A percentile compares a stretch with the other conserved stretches of the same genome.
Conservation (phyloP, 2,888 invertebrate species). For the Mythimna pallens region DNA sequence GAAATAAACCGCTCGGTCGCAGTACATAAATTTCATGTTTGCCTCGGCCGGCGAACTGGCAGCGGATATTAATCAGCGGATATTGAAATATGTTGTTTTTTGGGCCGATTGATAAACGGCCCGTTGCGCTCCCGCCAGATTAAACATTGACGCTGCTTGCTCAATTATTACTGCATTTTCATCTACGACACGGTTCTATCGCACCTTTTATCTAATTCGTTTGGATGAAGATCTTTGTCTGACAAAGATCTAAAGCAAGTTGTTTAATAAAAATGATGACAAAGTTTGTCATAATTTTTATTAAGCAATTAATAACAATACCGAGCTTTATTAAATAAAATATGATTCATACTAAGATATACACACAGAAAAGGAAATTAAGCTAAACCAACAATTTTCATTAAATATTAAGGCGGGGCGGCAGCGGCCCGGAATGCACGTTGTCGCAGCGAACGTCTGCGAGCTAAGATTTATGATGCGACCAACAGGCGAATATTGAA, state of each 20-base stretch:
- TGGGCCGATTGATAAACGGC: slow-evolving; percentile 89
- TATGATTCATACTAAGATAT: slow-evolving; percentile 36
- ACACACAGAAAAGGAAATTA: slow-evolving; percentile 73
- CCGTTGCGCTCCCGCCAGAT: slow-evolving; percentile 82
- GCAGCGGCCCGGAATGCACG: slow-evolving; percentile 78
- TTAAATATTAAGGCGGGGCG: slow-evolving; percentile 85
- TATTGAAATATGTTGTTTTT: slow-evolving; percentile 91
- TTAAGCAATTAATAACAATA: slow-evolving; percentile 10
- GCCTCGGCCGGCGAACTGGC: slow-evolving; percentile 88
- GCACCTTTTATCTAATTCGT: slow-evolving; percentile 44
- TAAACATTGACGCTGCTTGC: slow-evolving; percentile 87
- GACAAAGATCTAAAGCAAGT: background rate
- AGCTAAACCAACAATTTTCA: slow-evolving; percentile 84
- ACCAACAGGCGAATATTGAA: slow-evolving; percentile 88
- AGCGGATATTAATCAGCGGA: slow-evolving; percentile 90
- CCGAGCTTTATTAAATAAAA: slow-evolving; percentile 35
- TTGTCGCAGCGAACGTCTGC: slow-evolving; percentile 81
- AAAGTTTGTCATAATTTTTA: background rate
- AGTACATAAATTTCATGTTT: slow-evolving; percentile 91
- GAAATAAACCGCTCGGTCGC: slow-evolving; percentile 88
- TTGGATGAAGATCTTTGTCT: background rate
- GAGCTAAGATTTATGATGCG: slow-evolving; percentile 86
- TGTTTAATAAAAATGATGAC: background rate
- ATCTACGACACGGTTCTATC: slow-evolving; percentile 51
- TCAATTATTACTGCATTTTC: slow-evolving; percentile 83